Base-by-base conservation (phyloP, 2,888 invertebrate species). In the Ophion costatus region DNA sequence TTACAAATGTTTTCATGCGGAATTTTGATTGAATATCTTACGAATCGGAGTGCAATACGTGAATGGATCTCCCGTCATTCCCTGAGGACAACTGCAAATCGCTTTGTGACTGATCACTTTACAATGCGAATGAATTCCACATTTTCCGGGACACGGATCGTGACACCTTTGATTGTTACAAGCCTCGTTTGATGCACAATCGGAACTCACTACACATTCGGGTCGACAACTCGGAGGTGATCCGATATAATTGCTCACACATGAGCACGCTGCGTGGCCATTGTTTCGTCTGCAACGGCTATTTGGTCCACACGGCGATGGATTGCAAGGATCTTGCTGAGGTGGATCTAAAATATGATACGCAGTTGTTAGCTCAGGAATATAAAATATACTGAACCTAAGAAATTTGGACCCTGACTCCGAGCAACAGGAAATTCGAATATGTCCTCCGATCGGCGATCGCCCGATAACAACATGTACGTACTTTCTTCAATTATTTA, bases 231-330 rank as follows among this genome's bases (percentile, higher is more conserved):
- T 91, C 59, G 94, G 94, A 20, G 94, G 94, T 83, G 91, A 91
- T 42, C 94, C 94, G 73, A 93, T 89, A 80, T 93, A 93, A 73
- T 92, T 91, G 61, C 92, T 91, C 42, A 94, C 88, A 86, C 95
- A 95, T 5, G 94, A 93, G 87, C 95, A 95, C 11, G 93, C 93
- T 0, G 95, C 94, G 90, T 94, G 94, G n/a, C 93, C 94, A 89
- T 95, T 94, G 45, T 94, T 91, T 89, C 94, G 94, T 86, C 94
- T 91, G 89, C 95, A 95, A 86, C 94, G 94, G 87, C 95, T 95
- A 89, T 94, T 94, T 5, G 94, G 94, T n/a, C 95, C 95, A 87
- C 95, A 95, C 3, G 94, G 94, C 66, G 94, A 93, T 84, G 94
- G 94, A 81, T 90, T 90, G 88, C 94, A 94, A 29, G 94, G 94